A percentile compares a stretch with the other conserved stretches of the same genome.
phyloP scores from a whole-genome alignment of 2,797 vertebrate genomes.

The Danio albolineatus region DNA sequence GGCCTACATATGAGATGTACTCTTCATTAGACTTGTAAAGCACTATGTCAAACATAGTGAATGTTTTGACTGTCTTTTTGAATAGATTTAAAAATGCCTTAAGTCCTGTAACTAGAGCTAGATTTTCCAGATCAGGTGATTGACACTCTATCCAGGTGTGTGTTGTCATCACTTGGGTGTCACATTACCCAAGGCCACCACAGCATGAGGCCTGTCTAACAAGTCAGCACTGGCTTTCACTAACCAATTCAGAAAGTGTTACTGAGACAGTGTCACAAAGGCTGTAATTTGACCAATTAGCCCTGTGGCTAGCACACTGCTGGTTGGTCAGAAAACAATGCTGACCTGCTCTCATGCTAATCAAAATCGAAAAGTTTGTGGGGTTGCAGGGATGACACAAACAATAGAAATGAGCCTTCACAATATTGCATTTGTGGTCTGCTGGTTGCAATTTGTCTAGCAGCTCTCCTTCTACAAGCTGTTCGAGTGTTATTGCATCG shows the following conservation, averaged over 20 bases:
- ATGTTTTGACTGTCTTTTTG: slow-evolving; percentile 62
- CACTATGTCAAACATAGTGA: slow-evolving; percentile 19
- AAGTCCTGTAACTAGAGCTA: slow-evolving; percentile 75
- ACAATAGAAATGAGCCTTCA: background rate
- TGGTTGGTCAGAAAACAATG: slow-evolving; percentile 49
- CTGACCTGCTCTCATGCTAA: slow-evolving; percentile 48
- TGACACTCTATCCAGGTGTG: slow-evolving; percentile 74
- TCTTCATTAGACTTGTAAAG: slow-evolving; percentile 27
- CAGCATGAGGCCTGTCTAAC: slow-evolving; percentile 54
- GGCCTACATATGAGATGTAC: no score
- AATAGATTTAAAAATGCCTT: slow-evolving; percentile 75
- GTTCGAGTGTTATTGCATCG: slow-evolving; percentile 29
- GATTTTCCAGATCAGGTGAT: slow-evolving; percentile 76
- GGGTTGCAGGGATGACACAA: slow-evolving; percentile 25
- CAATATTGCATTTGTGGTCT: slow-evolving; percentile 5
- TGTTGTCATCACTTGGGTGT: slow-evolving; percentile 70
- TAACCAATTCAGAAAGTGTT: slow-evolving; percentile 62
- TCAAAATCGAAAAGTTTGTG: slow-evolving; percentile 24
- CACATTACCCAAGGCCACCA: slow-evolving; percentile 59
- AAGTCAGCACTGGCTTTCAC: slow-evolving; percentile 62
- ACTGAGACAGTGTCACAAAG: slow-evolving; percentile 63
- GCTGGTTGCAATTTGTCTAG: background rate
- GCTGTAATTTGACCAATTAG: slow-evolving; percentile 69
- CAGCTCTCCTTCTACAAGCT: slow-evolving; percentile 32
- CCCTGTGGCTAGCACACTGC: slow-evolving; percentile 53